These are phyloP conservation scores for Sesamia nonagrioides DNA, from an alignment of 1,140 invertebrate genomes.

Conservation along the genomic window DNA sequence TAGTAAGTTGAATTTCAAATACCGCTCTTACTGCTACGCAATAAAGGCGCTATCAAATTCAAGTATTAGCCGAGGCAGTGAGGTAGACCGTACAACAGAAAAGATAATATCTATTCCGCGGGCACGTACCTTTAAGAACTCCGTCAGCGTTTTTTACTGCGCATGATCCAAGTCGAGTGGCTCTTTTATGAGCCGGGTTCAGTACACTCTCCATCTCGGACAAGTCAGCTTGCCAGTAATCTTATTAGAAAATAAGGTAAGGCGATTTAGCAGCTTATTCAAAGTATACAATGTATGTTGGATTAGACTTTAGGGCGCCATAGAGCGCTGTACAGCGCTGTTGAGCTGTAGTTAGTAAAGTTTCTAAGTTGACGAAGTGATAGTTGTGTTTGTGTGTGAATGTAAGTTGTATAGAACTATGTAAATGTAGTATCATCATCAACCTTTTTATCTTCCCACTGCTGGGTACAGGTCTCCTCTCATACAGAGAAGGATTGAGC, in stretches of 20 bases:
- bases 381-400: neutral
- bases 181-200: slow-evolving; percentile 5
- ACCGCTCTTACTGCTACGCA: neutral
- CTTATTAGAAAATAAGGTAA: slow-evolving; percentile 29
- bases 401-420: neutral
- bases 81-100: too few relatives aligned
- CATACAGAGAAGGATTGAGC: too few relatives aligned
- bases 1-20: too few relatives aligned
- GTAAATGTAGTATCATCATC: neutral
- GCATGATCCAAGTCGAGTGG: slow-evolving; percentile 41
- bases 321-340: too few relatives aligned
- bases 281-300: neutral
- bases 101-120: too few relatives aligned
- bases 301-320: neutral
- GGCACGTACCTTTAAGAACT: neutral
- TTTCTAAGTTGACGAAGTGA: neutral
- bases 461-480: too few relatives aligned
- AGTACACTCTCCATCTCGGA: slow-evolving; percentile 10
- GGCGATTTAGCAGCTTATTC: slow-evolving; percentile 7
- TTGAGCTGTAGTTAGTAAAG: neutral
- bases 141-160: slow-evolving; percentile 34
- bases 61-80: neutral
- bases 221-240: slow-evolving; percentile 9
- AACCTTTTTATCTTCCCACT: too few relatives aligned
- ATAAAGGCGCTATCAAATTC: neutral